phyloP scores from a whole-genome alignment of 2,888 invertebrate genomes.

The Apomyelois bistriatella region DNA sequence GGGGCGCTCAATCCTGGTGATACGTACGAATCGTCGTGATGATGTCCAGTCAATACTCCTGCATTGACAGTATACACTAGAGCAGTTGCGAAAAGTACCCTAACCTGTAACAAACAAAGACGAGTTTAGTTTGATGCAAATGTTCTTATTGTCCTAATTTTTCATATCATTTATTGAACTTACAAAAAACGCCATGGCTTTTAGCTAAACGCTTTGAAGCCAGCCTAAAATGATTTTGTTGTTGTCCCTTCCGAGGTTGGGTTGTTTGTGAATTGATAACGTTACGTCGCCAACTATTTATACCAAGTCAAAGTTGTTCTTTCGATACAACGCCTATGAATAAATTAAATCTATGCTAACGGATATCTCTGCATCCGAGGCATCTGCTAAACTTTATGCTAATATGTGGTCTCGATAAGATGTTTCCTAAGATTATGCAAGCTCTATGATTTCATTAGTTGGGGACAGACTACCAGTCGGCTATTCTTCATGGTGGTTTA shows the following conservation, averaged over 20 bases:
- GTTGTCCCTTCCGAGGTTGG: conserved; percentile 64
- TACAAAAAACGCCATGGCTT: conserved; percentile 77
- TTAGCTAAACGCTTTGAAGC: conserved; percentile 75
- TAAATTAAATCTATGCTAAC: conserved; percentile 49
- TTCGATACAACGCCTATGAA: conserved; percentile 56
- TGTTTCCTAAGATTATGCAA: conserved; percentile 34
- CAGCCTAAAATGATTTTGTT: conserved; percentile 55
- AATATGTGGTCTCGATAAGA: conserved; percentile 25
- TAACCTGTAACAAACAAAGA: conserved; percentile 57
- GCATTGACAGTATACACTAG: conserved; percentile 56
- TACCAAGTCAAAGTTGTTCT: conserved; percentile 51
- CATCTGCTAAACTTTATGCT: conserved; percentile 31
- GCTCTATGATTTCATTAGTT: conserved; percentile 23
- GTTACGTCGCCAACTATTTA: conserved; percentile 62
- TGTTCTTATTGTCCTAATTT: conserved; percentile 14
- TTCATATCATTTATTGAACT: conserved; percentile 39
- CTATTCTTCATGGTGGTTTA: conserved; percentile 11
- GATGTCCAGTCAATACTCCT: conserved; percentile 44
- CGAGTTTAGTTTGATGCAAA: conserved; percentile 1
- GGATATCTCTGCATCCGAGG: conserved; percentile 36
- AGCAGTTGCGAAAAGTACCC: conserved; percentile 54
- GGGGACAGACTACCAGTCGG: conserved; percentile 20
- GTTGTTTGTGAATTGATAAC: conserved; percentile 63
- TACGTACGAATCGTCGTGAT: conserved; percentile 54
- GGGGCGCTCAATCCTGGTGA: conserved; percentile 56